phyloP scores from a whole-genome alignment of 2,888 invertebrate species.

The Oscheius sp. region DNA sequence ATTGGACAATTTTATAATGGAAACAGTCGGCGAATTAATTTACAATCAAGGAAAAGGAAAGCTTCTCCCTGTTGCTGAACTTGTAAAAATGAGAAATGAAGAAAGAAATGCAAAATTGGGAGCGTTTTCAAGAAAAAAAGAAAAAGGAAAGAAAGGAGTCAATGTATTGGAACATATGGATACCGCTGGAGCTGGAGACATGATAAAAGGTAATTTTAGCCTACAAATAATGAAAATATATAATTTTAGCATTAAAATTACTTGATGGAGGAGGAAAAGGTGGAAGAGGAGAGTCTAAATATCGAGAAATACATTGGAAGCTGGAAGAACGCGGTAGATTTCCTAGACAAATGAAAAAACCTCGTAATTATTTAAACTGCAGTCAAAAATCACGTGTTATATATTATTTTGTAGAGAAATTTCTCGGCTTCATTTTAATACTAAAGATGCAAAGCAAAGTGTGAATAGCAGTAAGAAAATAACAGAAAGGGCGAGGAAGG shows the following conservation, averaged over 20 bases:
- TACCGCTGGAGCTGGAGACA: conserved; percentile 57
- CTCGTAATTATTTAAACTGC: too few species aligned
- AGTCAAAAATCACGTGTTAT: not conserved
- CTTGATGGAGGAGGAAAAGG: conserved; percentile 59
- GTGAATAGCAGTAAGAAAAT: too few species aligned
- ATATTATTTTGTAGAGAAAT: too few species aligned
- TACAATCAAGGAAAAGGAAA: conserved; percentile 93
- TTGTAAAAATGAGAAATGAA: conserved; percentile 82
- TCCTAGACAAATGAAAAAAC: too few species aligned
- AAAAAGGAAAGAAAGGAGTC: conserved; percentile 64
- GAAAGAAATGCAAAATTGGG: conserved; percentile 78
- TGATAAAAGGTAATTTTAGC: conserved; percentile 51
- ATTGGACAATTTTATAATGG: conserved; percentile 50
- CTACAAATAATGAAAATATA: not conserved
- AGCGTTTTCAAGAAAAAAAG: conserved; percentile 69
- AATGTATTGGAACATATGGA: conserved; percentile 65
- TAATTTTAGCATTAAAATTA: conserved; percentile 62
- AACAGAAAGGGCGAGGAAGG: too few species aligned
- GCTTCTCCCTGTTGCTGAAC: conserved; percentile 87
- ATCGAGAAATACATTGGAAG: conserved; percentile 77
- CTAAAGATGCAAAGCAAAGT: too few species aligned
- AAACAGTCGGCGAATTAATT: conserved; percentile 85
- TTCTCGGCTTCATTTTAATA: too few species aligned
- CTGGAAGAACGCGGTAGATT: conserved; percentile 47
- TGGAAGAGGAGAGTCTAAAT: conserved; percentile 76